Percentiles rank a stretch among this genome's conserved stretches.
Conservation (phyloP, 2,797 vertebrate genomes). For the Sebastes itinus region DNA sequence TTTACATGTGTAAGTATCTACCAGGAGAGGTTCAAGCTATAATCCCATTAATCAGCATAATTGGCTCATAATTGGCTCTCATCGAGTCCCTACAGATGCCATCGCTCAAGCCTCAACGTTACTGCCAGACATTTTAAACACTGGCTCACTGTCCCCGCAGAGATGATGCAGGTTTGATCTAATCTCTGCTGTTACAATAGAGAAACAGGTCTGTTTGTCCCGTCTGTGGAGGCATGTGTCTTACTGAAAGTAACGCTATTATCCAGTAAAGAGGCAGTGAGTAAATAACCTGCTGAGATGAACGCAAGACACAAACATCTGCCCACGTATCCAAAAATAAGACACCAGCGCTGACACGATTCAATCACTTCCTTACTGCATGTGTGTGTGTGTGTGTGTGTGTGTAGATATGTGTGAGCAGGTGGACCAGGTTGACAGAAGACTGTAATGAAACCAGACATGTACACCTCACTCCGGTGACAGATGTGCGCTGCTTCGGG, state of each 20-base stretch:
- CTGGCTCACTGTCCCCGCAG: conserved; percentile 21
- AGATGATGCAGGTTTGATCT: conserved; percentile 9
- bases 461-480: conserved; percentile 10
- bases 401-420: conserved; percentile 3
- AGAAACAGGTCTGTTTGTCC: neutral
- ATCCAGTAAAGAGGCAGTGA: conserved; percentile 27
- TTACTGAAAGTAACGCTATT: neutral
- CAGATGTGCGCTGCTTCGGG: conserved; percentile 17
- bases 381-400: neutral
- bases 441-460: conserved; percentile 44
- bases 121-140: conserved; percentile 41
- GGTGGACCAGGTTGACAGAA: conserved; percentile 28
- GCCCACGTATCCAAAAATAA: conserved; percentile 23
- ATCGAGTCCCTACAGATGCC: conserved; percentile 70
- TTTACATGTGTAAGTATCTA: conserved; percentile 58
- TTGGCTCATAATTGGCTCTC: conserved; percentile 72
- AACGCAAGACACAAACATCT: conserved; percentile 18
- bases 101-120: conserved; percentile 61
- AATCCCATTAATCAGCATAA: conserved; percentile 80
- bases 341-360: conserved; percentile 19
- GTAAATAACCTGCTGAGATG: conserved; percentile 11
- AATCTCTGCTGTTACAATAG: neutral
- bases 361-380: neutral
- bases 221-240: neutral
- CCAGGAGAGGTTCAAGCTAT: conserved; percentile 57